A percentile compares a stretch with the other conserved stretches of the same genome.
These are phyloP conservation scores for Cryptoblepharus egeriae DNA, from an alignment of 2,797 vertebrate species.

Conservation along the genomic window DNA sequence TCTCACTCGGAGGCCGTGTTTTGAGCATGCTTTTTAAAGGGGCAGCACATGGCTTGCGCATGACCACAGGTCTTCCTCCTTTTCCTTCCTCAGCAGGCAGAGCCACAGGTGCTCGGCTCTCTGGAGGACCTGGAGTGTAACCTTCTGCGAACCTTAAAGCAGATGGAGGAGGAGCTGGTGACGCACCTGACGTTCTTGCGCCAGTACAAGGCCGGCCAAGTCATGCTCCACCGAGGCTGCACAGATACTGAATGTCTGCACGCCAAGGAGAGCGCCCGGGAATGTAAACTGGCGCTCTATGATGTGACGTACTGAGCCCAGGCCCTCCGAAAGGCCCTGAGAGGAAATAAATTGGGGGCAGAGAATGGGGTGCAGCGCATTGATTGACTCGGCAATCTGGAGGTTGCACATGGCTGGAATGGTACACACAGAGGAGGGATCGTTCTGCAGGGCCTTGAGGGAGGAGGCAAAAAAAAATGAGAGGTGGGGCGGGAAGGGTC, in stretches of 20 bases:
- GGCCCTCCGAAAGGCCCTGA: not conserved
- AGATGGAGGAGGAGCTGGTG: constrained; percentile 26
- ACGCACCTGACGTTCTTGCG: not conserved
- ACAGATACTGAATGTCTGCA: not conserved
- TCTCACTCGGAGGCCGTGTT: too few relatives aligned
- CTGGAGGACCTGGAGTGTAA: not conserved
- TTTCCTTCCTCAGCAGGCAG: not conserved
- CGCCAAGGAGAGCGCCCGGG: not conserved
- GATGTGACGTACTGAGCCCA: not conserved
- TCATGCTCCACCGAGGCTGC: not conserved
- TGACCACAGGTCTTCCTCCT: not conserved
- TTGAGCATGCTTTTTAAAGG: too few relatives aligned
- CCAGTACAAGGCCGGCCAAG: not conserved
- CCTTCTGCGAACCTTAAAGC: not conserved
- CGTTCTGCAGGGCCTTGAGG: too few relatives aligned
- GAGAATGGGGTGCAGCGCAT: not conserved
- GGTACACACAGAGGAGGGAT: too few relatives aligned
- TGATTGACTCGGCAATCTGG: too few relatives aligned
- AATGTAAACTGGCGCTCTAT: constrained; percentile 6
- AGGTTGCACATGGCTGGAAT: too few relatives aligned
- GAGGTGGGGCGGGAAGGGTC: too few relatives aligned
- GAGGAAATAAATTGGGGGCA: constrained; percentile 14
- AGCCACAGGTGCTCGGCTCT: accelerated
- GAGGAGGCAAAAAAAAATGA: too few relatives aligned
- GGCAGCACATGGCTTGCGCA: too few relatives aligned